Base-by-base conservation (phyloP, 1,140 invertebrate species). In the Lepidurus apus region DNA sequence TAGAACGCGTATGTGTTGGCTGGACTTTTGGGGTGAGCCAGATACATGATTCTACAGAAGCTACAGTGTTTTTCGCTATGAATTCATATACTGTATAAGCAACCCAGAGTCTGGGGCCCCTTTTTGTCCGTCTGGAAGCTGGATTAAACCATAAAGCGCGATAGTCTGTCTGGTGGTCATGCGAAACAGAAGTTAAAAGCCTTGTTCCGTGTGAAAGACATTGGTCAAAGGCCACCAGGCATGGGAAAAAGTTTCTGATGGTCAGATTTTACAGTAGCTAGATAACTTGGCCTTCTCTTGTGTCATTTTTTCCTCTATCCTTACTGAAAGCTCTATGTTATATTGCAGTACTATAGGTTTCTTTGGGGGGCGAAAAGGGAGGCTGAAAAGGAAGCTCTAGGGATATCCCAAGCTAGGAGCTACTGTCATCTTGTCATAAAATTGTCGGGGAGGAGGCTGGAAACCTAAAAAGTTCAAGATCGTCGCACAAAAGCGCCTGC, bases 121-220 rank as follows among this genome's bases (percentile, higher is more conserved):
- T 65, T 65, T 65, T 65, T 65, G 13, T 65, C 53, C 53, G 53
- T 65, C 53, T 65, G 6, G 53, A 21, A 65, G 53, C 53, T 65
- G 53, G 53, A 65, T 65, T 65, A 65, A 65, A 65, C 53, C 53
- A 65, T 65, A 65, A 65, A 65, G 53, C 21, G 53, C 21, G 53
- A 65, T 65, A 65, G 53, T 65, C 53, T 65, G 53, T 65, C 53
- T 65, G 53, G 13, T 7, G 53, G 53, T 65, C 53, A 65, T 65
- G 53, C 53, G 53, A 65, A 65, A 65, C 53, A 65, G 53, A 65
- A 65, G 53, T 65, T 65, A 65, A 65, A 65, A 65, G 53, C 53
- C 53, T 21, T 65, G 53, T 21, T n/a, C 21, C 53, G 53, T 13
- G 53, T 65, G 53, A 65, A 65, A 65, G 17, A 17, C 21, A n/a